Evolutionary conservation across 2,888 invertebrate genomes (phyloP).

Genomic region (Cyaniris semiargus): DNA sequence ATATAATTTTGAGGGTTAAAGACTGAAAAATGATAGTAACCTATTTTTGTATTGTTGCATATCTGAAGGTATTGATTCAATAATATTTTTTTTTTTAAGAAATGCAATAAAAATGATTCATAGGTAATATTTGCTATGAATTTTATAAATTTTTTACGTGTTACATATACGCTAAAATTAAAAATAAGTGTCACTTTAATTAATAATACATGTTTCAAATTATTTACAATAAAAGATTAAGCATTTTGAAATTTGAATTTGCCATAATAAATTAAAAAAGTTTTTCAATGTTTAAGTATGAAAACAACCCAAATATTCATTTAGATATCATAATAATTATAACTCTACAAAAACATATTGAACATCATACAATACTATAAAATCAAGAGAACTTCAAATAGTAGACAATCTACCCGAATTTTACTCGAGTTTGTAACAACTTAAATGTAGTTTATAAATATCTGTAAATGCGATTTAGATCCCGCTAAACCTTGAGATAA

Average conservation of each 20-base stretch:
- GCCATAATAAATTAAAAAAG: too few species aligned
- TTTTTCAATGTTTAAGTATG: background rate
- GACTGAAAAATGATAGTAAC: background rate
- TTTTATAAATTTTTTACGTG: too few species aligned
- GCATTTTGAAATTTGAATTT: too few species aligned
- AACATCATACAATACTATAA: background rate
- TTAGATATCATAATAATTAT: background rate
- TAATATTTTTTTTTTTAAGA: too few species aligned
- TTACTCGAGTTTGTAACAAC: background rate
- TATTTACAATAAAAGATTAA: too few species aligned
- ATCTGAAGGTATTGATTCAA: too few species aligned
- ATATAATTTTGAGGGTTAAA: background rate
- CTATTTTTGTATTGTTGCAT: too few species aligned
- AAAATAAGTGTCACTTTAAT: too few species aligned
- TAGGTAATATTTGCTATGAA: too few species aligned
- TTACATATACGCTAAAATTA: too few species aligned
- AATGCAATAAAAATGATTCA: too few species aligned
- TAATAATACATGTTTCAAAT: too few species aligned
- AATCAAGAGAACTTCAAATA: background rate
- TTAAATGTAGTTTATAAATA: background rate
- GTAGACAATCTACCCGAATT: background rate
- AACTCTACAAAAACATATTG: background rate
- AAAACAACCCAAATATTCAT: background rate
- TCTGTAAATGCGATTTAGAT: constrained; percentile 23
- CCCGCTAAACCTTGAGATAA: constrained; percentile 14